These are phyloP conservation scores for Lepilemur ruficaudatus DNA, from an alignment of 2,797 vertebrate genomes.

Conservation along the genomic window DNA sequence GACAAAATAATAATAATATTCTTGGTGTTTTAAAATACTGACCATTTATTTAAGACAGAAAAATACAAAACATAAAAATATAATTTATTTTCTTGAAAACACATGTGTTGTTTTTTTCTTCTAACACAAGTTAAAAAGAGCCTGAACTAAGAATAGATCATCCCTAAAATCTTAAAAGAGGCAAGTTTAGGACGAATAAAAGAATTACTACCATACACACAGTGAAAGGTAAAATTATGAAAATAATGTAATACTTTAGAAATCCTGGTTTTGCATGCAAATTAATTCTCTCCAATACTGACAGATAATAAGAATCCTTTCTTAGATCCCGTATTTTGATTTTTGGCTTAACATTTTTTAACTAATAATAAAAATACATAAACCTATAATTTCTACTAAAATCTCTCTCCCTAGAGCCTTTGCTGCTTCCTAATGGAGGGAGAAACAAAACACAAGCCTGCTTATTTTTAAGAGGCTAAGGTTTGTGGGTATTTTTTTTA, in stretches of 20 bases:
- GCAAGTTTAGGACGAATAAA: neutral
- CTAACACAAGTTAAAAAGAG: neutral
- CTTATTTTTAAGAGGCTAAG: neutral
- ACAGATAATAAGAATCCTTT: neutral
- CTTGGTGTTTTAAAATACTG: constrained; percentile 7
- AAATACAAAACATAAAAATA: constrained; percentile 30
- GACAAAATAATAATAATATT: constrained; percentile 2
- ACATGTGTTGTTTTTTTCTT: too few relatives aligned
- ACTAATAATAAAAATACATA: constrained; percentile 12
- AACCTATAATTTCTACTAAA: neutral
- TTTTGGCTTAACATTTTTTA: neutral
- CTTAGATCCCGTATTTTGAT: neutral
- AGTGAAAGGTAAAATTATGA: constrained; percentile 10
- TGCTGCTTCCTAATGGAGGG: neutral
- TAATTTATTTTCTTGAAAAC: constrained; percentile 28
- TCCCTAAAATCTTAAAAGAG: neutral
- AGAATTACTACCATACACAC: neutral
- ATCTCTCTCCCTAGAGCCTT: neutral
- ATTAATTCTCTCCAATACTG: constrained; percentile 30
- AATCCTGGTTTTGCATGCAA: constrained; percentile 7
- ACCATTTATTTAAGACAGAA: neutral
- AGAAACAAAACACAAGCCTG: neutral
- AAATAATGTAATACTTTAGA: constrained; percentile 33
- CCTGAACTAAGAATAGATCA: neutral
- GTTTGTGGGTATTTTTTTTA: neutral